Base-by-base conservation (phyloP, 2,797 vertebrate species). In the Sebastiscus albofasciatus region DNA sequence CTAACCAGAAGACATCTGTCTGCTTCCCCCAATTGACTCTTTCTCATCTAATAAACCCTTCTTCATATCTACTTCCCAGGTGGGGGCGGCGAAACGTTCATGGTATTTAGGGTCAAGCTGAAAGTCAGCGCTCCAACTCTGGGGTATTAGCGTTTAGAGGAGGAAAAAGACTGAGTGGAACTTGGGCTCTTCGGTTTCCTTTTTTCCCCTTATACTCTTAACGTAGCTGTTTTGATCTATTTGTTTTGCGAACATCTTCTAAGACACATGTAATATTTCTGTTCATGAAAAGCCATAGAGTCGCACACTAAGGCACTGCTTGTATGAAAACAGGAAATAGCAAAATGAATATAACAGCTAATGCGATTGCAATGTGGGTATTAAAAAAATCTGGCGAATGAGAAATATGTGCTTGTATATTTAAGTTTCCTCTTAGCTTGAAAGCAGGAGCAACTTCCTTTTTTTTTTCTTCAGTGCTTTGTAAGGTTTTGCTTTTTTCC, bases 91-190 rank as follows among this genome's bases (percentile, higher is more conserved):
- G 93, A 94, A 93, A 92, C 85, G 90, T 90, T 89, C 82, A 83
- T 70, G 79, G 75, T 93, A 93, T 93, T 93, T 87, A 95, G 91
- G 93, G 95, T 95, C 89, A 93, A 84, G 81, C 84, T 94, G 88
- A 94, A 95, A 94, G 91, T 95, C 93, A 93, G 85, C 82, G 82
- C 67, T 73, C 77, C 52, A 82, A 86, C 79, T 85, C 58, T 74
- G 31, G 55, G 70, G 77, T 77, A 76, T 69, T 74, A n/a, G 42
- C 77, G 46, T 49, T 49, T 49, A 52, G 46, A 80, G 64, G 22
- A 55, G 49, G 55, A 26, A n/a, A 70, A 73, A 75, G 55, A 31
- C 22, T 59, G 24, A 67, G 46, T 65, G 13, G 22, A 79, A 29
- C 24, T 66, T 9, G 2, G 39, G 27, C 61, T 8, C 33, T 67